Base-by-base conservation (phyloP, 2,888 invertebrate genomes). In the Gisinianus flammeolus region DNA sequence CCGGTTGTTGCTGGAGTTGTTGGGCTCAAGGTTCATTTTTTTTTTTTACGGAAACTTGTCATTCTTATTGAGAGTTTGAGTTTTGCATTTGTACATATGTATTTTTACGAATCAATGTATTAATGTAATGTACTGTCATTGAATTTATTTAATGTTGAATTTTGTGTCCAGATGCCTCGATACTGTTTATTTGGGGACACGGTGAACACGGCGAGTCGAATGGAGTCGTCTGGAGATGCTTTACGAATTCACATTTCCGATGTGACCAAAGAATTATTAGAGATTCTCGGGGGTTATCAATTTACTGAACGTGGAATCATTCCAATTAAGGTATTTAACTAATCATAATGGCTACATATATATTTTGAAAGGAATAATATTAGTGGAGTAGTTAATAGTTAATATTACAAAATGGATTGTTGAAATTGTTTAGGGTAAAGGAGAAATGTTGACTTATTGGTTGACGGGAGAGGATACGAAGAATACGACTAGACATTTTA, bases 161-260 rank as follows among this genome's bases (percentile, higher is more conserved):
- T 54, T 54, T 19, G n/a, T 16, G 54, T 16, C 19, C n/a, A 93
- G 88, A 94, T 94, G 94, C 94, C 94, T 19, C 24, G 81, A 4
- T 83, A 81, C 31, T 81, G 80, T 73, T 62, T 82, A 3, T 82
- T 82, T 52, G 81, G 94, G 0, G 44, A 44, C 44, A 67, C 30
- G 16, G 94, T 94, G 0, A 94, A 94, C 86, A 93, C 93, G 0
- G 75, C 75, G 6, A 92, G 93, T 0, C 87, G 94, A 52, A 94
- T 94, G 93, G 93, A 94, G 86, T 92, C 93, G 71, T 91, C 91
- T 1, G 93, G 93, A 0, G 91, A 92, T 94, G 95, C 96, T 0
- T 88, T 96, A 6, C 92, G 93, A 84, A 96, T 96, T 83, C 96
- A 97, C 86, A 91, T 96, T 6, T 96, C 95, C 82, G 92, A 93